Conservation (phyloP, 2,113 vertebrate species). For the human region GRCh38 chr14:61130501-61131000, state of each 20-base stretch:
- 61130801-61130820: neutral
- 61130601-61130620: slow-evolving; percentile 72
- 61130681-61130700: slow-evolving; percentile 40
- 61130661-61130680: neutral
- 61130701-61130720: neutral
- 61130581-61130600: slow-evolving; percentile 55
- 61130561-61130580: slow-evolving; percentile 64
- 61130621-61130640: slow-evolving; percentile 49
- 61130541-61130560: slow-evolving; percentile 61
- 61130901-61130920: slow-evolving; percentile 48
- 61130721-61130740: slow-evolving; percentile 1
- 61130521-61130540: slow-evolving; percentile 51
- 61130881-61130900: slow-evolving; percentile 54
- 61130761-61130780: neutral
- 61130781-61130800: neutral
- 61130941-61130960: slow-evolving; percentile 53
- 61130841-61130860: slow-evolving; percentile 66
- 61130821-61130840: slow-evolving; percentile 59
- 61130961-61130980: neutral
- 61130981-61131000: neutral
- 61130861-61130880: neutral
- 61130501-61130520: slow-evolving; percentile 69
- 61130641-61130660: slow-evolving; percentile 14
- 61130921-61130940: slow-evolving; percentile 70
- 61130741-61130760: neutral